Evolutionary conservation across 2,888 invertebrate genomes (phyloP), one percentile per base, ranked within the genome.

Genomic region (Euclidia mi): DNA sequence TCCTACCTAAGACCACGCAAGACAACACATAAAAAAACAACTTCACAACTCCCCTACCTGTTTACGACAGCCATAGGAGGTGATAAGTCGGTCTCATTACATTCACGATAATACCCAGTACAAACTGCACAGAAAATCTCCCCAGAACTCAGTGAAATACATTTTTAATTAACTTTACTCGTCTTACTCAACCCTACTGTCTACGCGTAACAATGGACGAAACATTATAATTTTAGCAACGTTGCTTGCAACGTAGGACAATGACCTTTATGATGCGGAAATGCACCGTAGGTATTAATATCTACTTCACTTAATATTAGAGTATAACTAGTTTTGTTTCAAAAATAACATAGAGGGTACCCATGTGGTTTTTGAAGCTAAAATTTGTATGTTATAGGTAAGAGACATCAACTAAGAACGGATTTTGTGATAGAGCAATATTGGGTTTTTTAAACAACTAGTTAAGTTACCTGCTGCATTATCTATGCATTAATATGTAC

Each of bases 171-270:
- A 25, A 20, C 2, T 50, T 12, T 0, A 12, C 14, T 34, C 50
- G 20, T 7, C 6, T 3, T 3, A 6, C 20, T 2, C 65, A 71
- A 38, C 68, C 60, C 60, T 73, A 18, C 18, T 37, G 45, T 58
- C 59, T 59, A 55, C 56, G 66, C 70, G 64, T 70, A 81, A 87
- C 82, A 86, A 79, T 81, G 55, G 79, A 56, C 70, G 60, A 72
- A 76, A 74, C 78, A 74, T 71, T 80, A 80, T 82, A 80, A 82
- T 84, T 84, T 85, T 82, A 85, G 82, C 78, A 72, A 65, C 75
- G 69, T 73, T 78, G 76, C 75, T 75, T 76, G 71, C 32, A 68
- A 65, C 55, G 50, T 57, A 64, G 79, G 74, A 64, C 76, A 76
- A 73, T 63, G 79, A 77, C 69, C 79, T 37, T 37, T 37, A 37